A percentile compares a stretch with the other conserved stretches of the same genome.
phyloP scores from a whole-genome alignment of 2,113 vertebrate genomes.

The mouse (Mus musculus) region GRCm39 chr7:67413001-67413500 shows the following conservation, averaged over 20 bases:
- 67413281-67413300: too few species aligned
- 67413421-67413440: neutral
- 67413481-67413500: accelerated
- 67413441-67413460: neutral
- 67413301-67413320: neutral
- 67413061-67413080: neutral
- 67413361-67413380: neutral
- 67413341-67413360: neutral
- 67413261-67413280: neutral
- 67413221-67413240: neutral
- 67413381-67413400: neutral
- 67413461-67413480: neutral
- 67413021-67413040: neutral
- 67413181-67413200: neutral
- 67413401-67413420: neutral
- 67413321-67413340: neutral
- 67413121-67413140: neutral
- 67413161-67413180: neutral
- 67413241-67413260: neutral
- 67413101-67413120: neutral
- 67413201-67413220: neutral
- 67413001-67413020: neutral
- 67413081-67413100: too few species aligned
- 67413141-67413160: too few species aligned
- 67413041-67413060: neutral